These are phyloP conservation scores for Lacerta agilis DNA, from an alignment of 2,797 vertebrate species.

Conservation along the genomic window DNA sequence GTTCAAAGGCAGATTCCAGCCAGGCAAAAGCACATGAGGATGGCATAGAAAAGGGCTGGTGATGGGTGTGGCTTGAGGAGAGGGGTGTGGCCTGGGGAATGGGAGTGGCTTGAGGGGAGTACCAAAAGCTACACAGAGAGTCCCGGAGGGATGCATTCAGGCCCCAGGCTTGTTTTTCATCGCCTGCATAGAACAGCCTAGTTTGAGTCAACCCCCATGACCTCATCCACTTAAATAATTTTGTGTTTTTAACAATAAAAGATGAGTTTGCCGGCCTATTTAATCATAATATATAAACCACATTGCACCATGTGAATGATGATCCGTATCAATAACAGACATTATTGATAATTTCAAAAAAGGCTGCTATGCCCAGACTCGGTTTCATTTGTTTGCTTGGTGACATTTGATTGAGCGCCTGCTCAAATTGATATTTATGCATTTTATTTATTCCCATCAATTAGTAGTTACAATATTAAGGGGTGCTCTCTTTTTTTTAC, in stretches of 20 bases:
- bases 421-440: neutral
- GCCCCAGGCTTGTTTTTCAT: no score
- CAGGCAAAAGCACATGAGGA: no score
- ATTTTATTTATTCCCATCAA: constrained; percentile 14
- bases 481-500: neutral
- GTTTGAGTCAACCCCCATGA: neutral
- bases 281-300: neutral
- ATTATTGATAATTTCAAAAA: neutral
- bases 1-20: no score
- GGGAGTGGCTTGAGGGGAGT: no score
- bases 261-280: neutral
- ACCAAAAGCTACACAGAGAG: no score
- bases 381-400: neutral
- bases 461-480: neutral
- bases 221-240: fast-evolving
- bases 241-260: neutral
- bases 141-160: no score
- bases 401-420: neutral
- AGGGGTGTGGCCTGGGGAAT: no score
- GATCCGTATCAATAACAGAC: neutral
- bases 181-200: neutral
- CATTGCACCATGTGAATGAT: neutral
- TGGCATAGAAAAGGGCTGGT: no score
- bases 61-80: no score
- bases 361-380: neutral